Conservation (phyloP, 2,888 invertebrate genomes). For the Philonicus albiceps region DNA sequence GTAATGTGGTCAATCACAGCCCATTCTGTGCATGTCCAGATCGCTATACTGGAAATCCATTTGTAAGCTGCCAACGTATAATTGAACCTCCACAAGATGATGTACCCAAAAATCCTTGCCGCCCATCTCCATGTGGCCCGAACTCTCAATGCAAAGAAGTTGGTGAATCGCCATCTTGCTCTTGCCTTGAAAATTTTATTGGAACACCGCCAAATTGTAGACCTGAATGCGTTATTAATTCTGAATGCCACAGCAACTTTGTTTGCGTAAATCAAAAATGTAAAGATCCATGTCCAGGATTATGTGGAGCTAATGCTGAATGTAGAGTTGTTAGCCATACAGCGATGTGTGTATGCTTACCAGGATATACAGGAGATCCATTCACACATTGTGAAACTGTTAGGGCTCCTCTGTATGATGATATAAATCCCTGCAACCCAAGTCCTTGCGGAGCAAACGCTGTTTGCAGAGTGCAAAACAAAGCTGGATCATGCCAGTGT, state of each 20-base stretch:
- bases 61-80: constrained; percentile 50
- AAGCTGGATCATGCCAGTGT: constrained; percentile 76
- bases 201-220: constrained; percentile 77
- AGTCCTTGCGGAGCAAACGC: constrained; percentile 85
- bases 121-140: constrained; percentile 77
- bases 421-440: constrained; percentile 73
- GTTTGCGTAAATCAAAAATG: constrained; percentile 80
- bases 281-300: constrained; percentile 74
- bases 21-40: constrained; percentile 79
- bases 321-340: constrained; percentile 78
- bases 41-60: constrained; percentile 76
- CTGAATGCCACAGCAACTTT: constrained; percentile 73
- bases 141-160: constrained; percentile 72
- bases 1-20: constrained; percentile 72
- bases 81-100: constrained; percentile 58
- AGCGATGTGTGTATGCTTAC: constrained; percentile 73
- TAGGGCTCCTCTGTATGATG: constrained; percentile 61
- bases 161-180: constrained; percentile 75
- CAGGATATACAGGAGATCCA: constrained; percentile 75
- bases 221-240: constrained; percentile 76
- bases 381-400: constrained; percentile 70
- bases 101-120: constrained; percentile 68
- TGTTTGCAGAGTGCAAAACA: constrained; percentile 71
- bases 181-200: constrained; percentile 74
- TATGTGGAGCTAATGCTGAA: constrained; percentile 75